Evolutionary conservation across 2,797 vertebrate genomes (phyloP).

Genomic region (Peromyscus aztecus): DNA sequence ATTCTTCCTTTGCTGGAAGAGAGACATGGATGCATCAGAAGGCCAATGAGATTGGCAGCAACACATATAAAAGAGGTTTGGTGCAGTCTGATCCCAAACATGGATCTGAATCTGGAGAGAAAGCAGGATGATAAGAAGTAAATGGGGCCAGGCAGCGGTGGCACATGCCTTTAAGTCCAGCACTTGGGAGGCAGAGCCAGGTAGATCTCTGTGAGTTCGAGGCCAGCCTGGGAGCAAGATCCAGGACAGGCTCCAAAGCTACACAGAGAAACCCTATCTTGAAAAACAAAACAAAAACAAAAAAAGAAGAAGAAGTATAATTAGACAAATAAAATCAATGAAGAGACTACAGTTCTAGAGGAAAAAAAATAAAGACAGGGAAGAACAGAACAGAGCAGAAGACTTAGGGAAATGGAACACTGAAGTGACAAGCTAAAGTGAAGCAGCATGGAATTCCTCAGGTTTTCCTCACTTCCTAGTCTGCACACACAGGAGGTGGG

Average conservation of each 20-base stretch:
- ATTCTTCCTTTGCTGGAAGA: constrained; percentile 19
- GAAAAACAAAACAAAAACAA: too few species aligned
- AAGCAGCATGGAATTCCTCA: background rate
- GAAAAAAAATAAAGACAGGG: background rate
- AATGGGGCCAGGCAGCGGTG: background rate
- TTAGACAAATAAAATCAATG: background rate
- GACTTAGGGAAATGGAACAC: background rate
- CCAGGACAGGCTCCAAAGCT: too few species aligned
- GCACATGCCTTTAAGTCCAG: too few species aligned
- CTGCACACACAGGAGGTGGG: too few species aligned
- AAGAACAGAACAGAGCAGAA: background rate
- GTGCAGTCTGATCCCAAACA: background rate
- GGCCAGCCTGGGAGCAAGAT: too few species aligned
- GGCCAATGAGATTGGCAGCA: background rate
- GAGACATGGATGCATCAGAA: background rate
- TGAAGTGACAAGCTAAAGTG: background rate
- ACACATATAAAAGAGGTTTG: background rate
- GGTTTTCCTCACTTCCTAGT: background rate
- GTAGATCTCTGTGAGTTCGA: too few species aligned
- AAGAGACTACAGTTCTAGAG: background rate
- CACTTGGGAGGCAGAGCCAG: too few species aligned
- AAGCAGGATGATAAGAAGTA: background rate
- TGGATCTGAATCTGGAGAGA: background rate
- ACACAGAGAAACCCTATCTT: too few species aligned
- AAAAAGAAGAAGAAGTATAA: background rate